A percentile compares a stretch with the other conserved stretches of the same genome.
Conservation (phyloP, 2,113 vertebrate species). For the Mellivora capensis region DNA sequence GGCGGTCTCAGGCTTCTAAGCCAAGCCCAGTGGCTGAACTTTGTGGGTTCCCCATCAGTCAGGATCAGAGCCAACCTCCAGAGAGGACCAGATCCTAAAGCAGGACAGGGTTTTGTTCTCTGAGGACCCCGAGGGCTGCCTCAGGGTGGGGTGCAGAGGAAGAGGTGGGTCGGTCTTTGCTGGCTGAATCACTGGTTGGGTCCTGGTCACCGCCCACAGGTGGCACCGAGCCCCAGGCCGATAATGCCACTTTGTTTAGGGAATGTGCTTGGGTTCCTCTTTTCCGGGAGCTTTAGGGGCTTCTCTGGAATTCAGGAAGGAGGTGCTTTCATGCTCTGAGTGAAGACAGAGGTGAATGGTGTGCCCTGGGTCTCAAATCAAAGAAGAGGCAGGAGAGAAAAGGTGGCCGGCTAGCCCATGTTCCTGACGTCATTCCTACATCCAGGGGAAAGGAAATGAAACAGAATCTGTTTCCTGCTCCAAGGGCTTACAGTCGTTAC, state of each 20-base stretch:
- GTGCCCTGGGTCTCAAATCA: background rate
- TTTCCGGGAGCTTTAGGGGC: background rate
- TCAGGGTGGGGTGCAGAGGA: too few relatives aligned
- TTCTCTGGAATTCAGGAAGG: background rate
- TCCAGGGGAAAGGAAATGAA: background rate
- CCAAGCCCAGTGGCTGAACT: too few relatives aligned
- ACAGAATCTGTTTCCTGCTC: background rate
- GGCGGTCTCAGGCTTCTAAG: too few relatives aligned
- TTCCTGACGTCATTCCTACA: background rate
- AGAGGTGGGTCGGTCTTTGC: too few relatives aligned
- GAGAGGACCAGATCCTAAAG: too few relatives aligned
- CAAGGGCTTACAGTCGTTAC: background rate
- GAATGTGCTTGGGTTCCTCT: background rate
- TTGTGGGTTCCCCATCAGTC: too few relatives aligned
- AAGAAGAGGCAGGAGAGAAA: background rate
- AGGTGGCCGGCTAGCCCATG: too few relatives aligned
- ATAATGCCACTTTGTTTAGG: background rate
- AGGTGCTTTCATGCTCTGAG: too few relatives aligned
- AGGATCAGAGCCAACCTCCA: too few relatives aligned
- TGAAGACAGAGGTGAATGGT: background rate
- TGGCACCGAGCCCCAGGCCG: background rate
- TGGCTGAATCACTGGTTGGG: too few relatives aligned
- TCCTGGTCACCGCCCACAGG: background rate
- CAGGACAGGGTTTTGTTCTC: too few relatives aligned
- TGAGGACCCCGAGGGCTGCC: too few relatives aligned